A percentile compares a stretch with the other conserved stretches of the same genome.
Conservation (phyloP, 1,140 invertebrate species). For the Cardiocondyla obscurior region DNA sequence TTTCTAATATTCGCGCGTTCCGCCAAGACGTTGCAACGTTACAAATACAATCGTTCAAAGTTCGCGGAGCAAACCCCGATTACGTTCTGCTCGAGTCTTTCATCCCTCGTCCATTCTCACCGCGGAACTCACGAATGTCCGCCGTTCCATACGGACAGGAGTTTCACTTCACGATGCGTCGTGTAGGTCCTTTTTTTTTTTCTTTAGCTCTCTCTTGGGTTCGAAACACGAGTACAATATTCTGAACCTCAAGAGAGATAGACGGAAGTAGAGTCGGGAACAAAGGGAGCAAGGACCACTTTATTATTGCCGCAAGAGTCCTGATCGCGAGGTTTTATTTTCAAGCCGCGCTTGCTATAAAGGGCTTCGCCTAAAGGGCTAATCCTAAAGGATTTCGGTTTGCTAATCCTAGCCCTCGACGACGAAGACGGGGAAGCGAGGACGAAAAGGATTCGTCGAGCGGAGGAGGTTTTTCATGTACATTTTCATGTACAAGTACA, state of each 20-base stretch:
- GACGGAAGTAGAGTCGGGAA: not conserved
- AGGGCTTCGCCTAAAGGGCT: constrained; percentile 2
- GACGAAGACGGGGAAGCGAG: constrained; percentile 41
- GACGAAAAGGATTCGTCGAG: constrained; percentile 42
- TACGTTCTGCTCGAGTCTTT: not conserved
- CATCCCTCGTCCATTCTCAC: not conserved
- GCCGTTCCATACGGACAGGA: constrained; percentile 16
- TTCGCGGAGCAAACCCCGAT: constrained; percentile 19
- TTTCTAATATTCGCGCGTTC: constrained; percentile 62
- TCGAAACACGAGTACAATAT: constrained; percentile 14
- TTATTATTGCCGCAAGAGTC: not conserved
- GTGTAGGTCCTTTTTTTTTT: not conserved
- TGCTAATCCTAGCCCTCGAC: constrained; percentile 24
- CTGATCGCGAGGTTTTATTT: constrained; percentile 23
- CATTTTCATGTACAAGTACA: constrained; percentile 55
- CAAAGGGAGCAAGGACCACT: not conserved
- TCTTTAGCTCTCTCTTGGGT: not conserved
- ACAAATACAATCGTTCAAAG: constrained; percentile 50
- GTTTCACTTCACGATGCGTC: constrained; percentile 35
- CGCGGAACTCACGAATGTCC: constrained; percentile 59
- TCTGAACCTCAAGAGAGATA: not conserved
- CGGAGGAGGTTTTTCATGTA: constrained; percentile 16
- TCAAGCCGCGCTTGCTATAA: not conserved
- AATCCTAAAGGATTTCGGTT: constrained; percentile 34
- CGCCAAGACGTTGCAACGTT: constrained; percentile 51